Base-by-base conservation (phyloP, 1,140 invertebrate genomes). In the Drosophila fuyamai region DNA sequence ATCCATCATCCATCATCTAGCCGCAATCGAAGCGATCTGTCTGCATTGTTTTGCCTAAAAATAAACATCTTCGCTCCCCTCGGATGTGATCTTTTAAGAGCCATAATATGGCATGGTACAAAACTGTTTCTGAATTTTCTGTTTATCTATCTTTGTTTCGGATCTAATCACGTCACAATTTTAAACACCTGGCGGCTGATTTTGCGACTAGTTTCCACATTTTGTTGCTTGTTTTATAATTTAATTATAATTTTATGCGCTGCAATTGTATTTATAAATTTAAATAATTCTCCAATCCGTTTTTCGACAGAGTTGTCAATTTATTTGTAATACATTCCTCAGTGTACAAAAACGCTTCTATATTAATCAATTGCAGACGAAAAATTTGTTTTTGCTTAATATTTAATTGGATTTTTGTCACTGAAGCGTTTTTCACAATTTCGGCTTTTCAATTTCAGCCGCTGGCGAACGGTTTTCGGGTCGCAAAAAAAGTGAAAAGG, bases 21-120 rank as follows among this genome's bases (percentile, higher is more conserved):
- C 80, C 80, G 66, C 76, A 83, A 79, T 70, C 72, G 56, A 84
- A 71, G 76, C 76, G 76, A 83, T 84, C 81, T 84, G 81, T 84
- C 76, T 77, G 81, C 81, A 85, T 85, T 86, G 82, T 85, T 84
- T 85, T 58, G 48, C 54, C 82, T 71, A 86, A 78, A 85, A 86
- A 81, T 86, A 85, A 78, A 78, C 65, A 68, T 68, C 61, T 68
- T 68, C 4, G 57, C 44, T 48, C 44, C 65, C 65, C 65, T 27
- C 12, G 65, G 40, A 68, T 63, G 65, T 54, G 65, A 68, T 68
- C 61, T 68, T 66, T 53, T 68, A 43, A 63, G 56, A 73, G 51
- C 48, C 50, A 29, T 36, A 40, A n/a, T 58, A 50, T 63, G 14
- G 41, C 27, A 38, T 27, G 8, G 36, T n/a, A 48, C 44, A 56